Evolutionary conservation across 1,140 invertebrate genomes (phyloP).

Genomic region (Drosophila sp.): DNA sequence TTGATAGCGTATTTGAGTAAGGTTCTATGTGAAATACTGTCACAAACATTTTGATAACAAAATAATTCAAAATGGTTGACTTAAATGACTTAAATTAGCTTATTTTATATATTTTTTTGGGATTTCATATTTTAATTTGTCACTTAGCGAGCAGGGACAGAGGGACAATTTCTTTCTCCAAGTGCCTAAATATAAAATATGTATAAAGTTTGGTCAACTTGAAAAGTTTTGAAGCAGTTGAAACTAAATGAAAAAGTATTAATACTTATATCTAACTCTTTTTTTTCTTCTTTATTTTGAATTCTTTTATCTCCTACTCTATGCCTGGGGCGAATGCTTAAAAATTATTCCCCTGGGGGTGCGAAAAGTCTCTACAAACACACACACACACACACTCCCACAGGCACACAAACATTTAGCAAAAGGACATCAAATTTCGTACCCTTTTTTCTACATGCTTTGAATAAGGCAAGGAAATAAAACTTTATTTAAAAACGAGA

Average conservation of each 20-base stretch:
- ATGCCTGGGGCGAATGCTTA: conserved; percentile 42
- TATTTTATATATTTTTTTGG: conserved; percentile 55
- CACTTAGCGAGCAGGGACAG: conserved; percentile 34
- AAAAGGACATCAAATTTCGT: conserved; percentile 63
- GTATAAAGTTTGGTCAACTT: conserved; percentile 70
- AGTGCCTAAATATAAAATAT: conserved; percentile 58
- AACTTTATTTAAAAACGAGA: conserved; percentile 42
- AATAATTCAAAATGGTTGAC: conserved; percentile 37
- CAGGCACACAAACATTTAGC: conserved; percentile 14
- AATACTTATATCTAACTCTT: conserved; percentile 42
- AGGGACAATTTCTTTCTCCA: conserved; percentile 16
- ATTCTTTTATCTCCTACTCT: conserved; percentile 33
- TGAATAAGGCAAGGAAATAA: conserved; percentile 47
- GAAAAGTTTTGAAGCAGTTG: conserved; percentile 49
- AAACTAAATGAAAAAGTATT: conserved; percentile 79
- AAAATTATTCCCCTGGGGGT: conserved; percentile 67
- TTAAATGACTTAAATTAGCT: conserved; percentile 24
- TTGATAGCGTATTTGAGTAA: conserved; percentile 53
- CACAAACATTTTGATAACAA: conserved; percentile 33
- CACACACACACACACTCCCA: conserved; percentile 13
- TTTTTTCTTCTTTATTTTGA: neutral
- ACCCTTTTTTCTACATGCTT: conserved; percentile 50
- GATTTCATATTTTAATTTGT: conserved; percentile 51
- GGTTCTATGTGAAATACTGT: conserved; percentile 29
- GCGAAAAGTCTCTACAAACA: conserved; percentile 47